phyloP scores from a whole-genome alignment of 1,140 invertebrate genomes.

The Macrocentrus cingulum region DNA sequence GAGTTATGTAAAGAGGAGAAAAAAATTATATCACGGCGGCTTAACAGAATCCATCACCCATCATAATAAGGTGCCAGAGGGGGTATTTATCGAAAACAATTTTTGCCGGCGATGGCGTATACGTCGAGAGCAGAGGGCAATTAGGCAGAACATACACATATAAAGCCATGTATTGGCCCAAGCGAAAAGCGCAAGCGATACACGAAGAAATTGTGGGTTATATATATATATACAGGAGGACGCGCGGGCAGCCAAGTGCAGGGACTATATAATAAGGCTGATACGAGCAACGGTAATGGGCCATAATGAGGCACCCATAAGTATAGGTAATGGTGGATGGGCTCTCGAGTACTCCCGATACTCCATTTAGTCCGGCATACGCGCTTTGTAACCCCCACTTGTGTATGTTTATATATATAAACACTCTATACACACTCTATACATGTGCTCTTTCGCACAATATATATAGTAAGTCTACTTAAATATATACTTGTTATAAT shows the following conservation, averaged over 20 bases:
- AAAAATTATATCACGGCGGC: not conserved
- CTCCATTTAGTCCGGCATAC: constrained; percentile 39
- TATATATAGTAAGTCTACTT: no score
- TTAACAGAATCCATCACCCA: constrained; percentile 2
- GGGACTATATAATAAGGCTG: constrained; percentile 52
- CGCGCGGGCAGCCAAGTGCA: constrained; percentile 20
- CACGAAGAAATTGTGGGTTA: constrained; percentile 17
- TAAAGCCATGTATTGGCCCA: no score
- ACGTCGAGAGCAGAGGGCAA: constrained; percentile 8
- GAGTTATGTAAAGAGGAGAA: constrained; percentile 23
- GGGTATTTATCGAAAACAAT: constrained; percentile 48
- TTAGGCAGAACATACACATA: not conserved
- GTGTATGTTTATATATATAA: no score
- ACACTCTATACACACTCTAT: no score
- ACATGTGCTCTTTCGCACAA: no score
- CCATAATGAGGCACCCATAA: constrained; percentile 53
- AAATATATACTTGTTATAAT: no score
- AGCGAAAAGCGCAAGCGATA: constrained; percentile 20
- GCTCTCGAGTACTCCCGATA: constrained; percentile 31
- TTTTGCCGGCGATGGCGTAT: constrained; percentile 37
- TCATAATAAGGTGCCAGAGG: constrained; percentile 27
- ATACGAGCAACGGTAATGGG: constrained; percentile 54
- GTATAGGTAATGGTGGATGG: constrained; percentile 49
- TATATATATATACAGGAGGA: constrained; percentile 22
- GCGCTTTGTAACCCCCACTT: constrained; percentile 32